Percentiles rank a stretch among this genome's conserved stretches.
Conservation (phyloP, 2,113 vertebrate species). For the Pseudorhombus dupliciocellatus region DNA sequence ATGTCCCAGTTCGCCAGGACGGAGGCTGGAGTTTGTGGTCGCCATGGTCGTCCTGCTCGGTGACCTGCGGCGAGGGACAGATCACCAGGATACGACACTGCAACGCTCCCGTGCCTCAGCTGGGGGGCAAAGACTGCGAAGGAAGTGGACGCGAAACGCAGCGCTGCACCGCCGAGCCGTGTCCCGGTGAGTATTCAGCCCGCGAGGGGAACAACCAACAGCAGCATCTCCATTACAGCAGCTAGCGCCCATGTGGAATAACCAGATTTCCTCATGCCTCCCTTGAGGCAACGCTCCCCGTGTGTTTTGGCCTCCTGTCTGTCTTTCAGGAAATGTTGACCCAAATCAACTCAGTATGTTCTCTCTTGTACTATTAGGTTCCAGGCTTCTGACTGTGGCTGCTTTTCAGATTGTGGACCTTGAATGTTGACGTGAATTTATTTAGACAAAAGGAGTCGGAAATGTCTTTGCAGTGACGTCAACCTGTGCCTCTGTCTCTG, state of each 20-base stretch:
- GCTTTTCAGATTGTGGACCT: conserved; percentile 2
- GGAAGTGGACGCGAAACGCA: conserved; percentile 93
- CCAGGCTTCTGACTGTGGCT: conserved; percentile 25
- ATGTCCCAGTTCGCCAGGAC: conserved; percentile 88
- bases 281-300: conserved; percentile 54
- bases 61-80: conserved; percentile 91
- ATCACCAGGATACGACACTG: conserved; percentile 96
- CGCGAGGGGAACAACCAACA: conserved; percentile 5
- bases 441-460: conserved; percentile 1
- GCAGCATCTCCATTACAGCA: conserved; percentile 31
- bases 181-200: conserved; percentile 84
- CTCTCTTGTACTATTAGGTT: conserved; percentile 39
- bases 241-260: conserved; percentile 9
- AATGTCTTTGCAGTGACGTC: not conserved
- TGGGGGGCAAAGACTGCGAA: conserved; percentile 91
- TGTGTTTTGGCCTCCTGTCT: conserved; percentile 58
- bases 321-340: conserved; percentile 57
- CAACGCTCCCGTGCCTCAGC: conserved; percentile 93
- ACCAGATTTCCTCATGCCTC: conserved; percentile 25
- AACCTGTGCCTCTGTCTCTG: conserved; percentile 1
- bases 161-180: conserved; percentile 87
- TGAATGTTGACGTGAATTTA: not conserved
- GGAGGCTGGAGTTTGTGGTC: conserved; percentile 99
- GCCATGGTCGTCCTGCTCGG: conserved; percentile 95
- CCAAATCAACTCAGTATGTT: conserved; percentile 58